These are phyloP conservation scores for Lissocephala sabroskyi DNA, from an alignment of 2,888 invertebrate genomes.

Conservation along the genomic window DNA sequence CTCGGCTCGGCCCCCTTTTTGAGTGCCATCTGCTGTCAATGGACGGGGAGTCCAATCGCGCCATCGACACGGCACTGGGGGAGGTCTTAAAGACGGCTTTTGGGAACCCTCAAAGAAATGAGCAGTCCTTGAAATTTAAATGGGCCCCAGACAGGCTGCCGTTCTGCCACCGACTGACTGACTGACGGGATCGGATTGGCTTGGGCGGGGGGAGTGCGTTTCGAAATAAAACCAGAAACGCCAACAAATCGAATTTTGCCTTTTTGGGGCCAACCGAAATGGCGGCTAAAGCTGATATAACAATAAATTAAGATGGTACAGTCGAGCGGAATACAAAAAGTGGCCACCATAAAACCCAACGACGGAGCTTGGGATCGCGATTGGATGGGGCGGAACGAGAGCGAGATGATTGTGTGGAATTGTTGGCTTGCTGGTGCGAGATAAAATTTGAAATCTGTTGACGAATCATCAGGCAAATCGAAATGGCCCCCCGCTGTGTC, in stretches of 20 bases:
- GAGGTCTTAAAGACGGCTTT: too few relatives aligned
- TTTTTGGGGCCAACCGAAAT: constrained; percentile 13
- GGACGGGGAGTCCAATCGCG: too few relatives aligned
- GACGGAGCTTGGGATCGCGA: constrained; percentile 33
- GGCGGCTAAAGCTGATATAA: constrained; percentile 45
- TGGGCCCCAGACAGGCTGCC: neutral
- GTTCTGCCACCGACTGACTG: too few relatives aligned
- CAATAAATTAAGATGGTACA: constrained; percentile 63
- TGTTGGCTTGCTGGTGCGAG: constrained; percentile 15
- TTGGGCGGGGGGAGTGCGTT: too few relatives aligned
- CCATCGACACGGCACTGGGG: too few relatives aligned
- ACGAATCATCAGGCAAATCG: constrained; percentile 34
- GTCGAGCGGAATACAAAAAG: constrained; percentile 32
- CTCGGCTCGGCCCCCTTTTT: too few relatives aligned
- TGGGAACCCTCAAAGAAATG: too few relatives aligned
- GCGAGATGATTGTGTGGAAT: too few relatives aligned
- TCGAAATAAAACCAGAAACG: neutral
- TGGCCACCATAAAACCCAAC: constrained; percentile 1
- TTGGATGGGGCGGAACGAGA: neutral
- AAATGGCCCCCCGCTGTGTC: neutral
- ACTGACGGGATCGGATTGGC: too few relatives aligned
- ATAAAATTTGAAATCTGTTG: constrained; percentile 40
- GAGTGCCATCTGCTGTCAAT: too few relatives aligned
- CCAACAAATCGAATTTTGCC: neutral
- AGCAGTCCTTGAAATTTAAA: too few relatives aligned